Percentiles rank a stretch among this genome's conserved stretches.
These are phyloP conservation scores for Dione vanillae DNA, from an alignment of 2,888 invertebrate genomes.

Conservation along the genomic window DNA sequence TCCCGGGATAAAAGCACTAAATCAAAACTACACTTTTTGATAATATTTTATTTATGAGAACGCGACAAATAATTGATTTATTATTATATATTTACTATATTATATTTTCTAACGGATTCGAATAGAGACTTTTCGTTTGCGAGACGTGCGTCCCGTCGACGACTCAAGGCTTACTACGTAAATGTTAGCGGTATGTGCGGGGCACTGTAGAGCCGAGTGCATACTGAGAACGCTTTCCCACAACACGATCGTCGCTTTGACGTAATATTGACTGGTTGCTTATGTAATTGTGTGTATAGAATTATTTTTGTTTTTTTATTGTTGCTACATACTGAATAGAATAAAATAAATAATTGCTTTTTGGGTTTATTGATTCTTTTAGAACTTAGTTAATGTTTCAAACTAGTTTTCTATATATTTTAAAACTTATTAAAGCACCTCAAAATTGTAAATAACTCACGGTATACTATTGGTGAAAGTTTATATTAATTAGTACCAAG, in stretches of 20 bases:
- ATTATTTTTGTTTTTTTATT: not conserved
- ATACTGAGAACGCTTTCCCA: slow-evolving; percentile 59
- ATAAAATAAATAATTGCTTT: too few relatives aligned
- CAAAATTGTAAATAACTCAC: too few relatives aligned
- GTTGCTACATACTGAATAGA: too few relatives aligned
- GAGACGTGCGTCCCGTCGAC: slow-evolving; percentile 70
- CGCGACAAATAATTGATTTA: slow-evolving; percentile 50
- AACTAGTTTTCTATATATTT: too few relatives aligned
- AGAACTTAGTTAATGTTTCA: too few relatives aligned
- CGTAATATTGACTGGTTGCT: slow-evolving; percentile 39
- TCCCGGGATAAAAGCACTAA: slow-evolving; percentile 58
- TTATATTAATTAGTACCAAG: too few relatives aligned
- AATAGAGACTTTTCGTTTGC: slow-evolving; percentile 46
- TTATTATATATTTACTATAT: not conserved
- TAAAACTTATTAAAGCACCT: too few relatives aligned
- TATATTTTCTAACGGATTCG: not conserved
- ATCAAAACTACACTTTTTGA: not conserved
- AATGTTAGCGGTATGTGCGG: slow-evolving; percentile 83
- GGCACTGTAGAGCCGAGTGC: slow-evolving; percentile 62
- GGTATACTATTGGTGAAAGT: too few relatives aligned
- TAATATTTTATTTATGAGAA: slow-evolving; percentile 38
- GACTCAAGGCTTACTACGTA: slow-evolving; percentile 80
- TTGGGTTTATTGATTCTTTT: too few relatives aligned
- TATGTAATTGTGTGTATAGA: slow-evolving; percentile 29
- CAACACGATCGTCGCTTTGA: slow-evolving; percentile 38